Evolutionary conservation across 2,797 vertebrate genomes (phyloP), one percentile per base, ranked within the genome.

Genomic region (Pogoniulus pusillus): DNA sequence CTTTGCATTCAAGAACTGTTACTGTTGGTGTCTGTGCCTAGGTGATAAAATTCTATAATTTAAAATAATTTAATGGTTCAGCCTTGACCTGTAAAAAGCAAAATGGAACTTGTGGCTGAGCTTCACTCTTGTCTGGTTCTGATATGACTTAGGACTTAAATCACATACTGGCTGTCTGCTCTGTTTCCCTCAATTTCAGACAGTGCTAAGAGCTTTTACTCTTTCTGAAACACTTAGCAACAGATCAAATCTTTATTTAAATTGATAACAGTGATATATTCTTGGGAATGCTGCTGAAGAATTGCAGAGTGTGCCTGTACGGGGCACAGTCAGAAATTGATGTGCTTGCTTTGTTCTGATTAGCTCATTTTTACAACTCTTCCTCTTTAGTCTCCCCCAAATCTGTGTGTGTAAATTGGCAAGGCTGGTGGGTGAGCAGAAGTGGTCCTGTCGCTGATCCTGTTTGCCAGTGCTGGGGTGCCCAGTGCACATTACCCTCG

Each of bases 1-100:
- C 78, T 96, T 96, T 95, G 88, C 93, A 91, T 89, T 78, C 66
- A 60, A 91, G 89, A 93, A 43, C 93, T 95, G 93, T 94, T 88
- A 93, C 89, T 91, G 87, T 95, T 94, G 87, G 81, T 94, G 90
- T 92, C 91, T 90, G 66, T 93, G 64, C 85, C 69, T 45, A 71
- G 70, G 27, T 54, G 60, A 77, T 80, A 69, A 90, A 60, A 63
- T 90, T 85, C 55, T 87, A 10, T 76, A 5, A 22, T 76, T 87
- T 66, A 70, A 88, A 94, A 43, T 43, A 55, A 72, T 91, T 75
- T 37, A 55, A 10, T 63, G 88, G 35, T 49, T 91, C 39, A 51
- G 55, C 49, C 73, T 73, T 73, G 54, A 49, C 65, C 78, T 91
- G 43, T 70, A 16, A 82, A 83, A 74, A 29, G 26, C 26, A 29